These are phyloP conservation scores for Ctenopoma kingsleyae DNA, from an alignment of 2,797 vertebrate species.

Conservation along the genomic window DNA sequence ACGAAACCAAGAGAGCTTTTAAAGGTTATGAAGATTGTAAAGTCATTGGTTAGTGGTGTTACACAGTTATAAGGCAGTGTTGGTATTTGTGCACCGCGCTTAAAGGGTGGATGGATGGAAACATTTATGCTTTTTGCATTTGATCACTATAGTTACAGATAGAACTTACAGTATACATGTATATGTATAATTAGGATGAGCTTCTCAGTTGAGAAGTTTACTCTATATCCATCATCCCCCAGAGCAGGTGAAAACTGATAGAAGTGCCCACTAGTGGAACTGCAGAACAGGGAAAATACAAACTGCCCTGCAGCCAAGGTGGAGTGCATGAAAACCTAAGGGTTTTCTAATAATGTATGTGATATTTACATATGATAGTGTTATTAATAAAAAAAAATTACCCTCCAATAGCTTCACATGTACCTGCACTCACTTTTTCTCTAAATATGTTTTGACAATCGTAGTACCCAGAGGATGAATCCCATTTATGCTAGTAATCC, in stretches of 20 bases:
- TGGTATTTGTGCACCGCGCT: not conserved
- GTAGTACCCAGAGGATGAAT: not conserved
- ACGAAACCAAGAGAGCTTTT: not conserved
- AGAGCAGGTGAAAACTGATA: conserved; percentile 14
- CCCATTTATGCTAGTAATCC: not conserved
- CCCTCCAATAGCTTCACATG: not conserved
- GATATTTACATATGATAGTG: not conserved
- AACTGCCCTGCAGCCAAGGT: not conserved
- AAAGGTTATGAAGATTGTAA: conserved; percentile 4
- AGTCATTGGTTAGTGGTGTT: not conserved
- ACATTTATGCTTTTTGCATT: conserved; percentile 32
- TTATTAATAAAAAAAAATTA: too few species aligned
- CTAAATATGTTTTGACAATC: not conserved
- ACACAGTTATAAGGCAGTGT: not conserved
- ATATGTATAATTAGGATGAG: conserved; percentile 31
- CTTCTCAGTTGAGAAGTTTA: conserved; percentile 26
- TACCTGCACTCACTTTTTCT: not conserved
- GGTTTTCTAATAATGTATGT: not conserved
- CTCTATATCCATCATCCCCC: conserved; percentile 3
- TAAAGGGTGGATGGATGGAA: not conserved
- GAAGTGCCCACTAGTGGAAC: not conserved
- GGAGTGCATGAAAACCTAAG: not conserved
- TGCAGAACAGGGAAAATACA: conserved; percentile 17
- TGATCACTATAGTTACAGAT: conserved; percentile 19
- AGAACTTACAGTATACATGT: conserved; percentile 23